These are phyloP conservation scores for Lepeophtheirus nordmannii DNA, from an alignment of 2,888 invertebrate genomes.

Conservation along the genomic window DNA sequence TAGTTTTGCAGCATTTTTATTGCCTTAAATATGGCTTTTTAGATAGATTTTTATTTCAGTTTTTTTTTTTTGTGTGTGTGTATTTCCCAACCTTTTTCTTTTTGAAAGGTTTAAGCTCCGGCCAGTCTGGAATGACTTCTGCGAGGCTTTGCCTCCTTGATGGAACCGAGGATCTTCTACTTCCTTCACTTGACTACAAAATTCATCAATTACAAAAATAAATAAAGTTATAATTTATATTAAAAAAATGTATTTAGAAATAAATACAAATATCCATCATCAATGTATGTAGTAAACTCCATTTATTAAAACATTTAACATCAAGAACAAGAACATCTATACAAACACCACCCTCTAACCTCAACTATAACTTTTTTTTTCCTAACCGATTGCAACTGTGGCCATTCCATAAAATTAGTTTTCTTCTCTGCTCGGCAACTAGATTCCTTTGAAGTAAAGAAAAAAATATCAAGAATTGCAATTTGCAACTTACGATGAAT, in stretches of 20 bases:
- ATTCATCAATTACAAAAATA: neutral
- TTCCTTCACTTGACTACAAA: neutral
- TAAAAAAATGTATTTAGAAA: too few relatives aligned
- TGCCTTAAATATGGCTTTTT: too few relatives aligned
- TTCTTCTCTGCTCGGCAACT: neutral
- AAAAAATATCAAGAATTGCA: too few relatives aligned
- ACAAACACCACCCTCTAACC: neutral
- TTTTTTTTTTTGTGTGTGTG: neutral
- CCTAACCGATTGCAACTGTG: neutral
- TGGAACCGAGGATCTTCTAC: conserved; percentile 31
- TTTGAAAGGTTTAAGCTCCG: conserved; percentile 58
- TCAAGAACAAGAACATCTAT: neutral
- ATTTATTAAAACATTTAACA: neutral
- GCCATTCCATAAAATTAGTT: neutral
- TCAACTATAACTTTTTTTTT: neutral
- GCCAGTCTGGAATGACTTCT: conserved; percentile 93
- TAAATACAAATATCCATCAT: too few relatives aligned
- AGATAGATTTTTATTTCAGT: neutral
- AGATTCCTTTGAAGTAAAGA: neutral
- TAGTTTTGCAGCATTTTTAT: too few relatives aligned
- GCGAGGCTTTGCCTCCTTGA: conserved; percentile 72
- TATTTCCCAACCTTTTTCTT: conserved; percentile 15
- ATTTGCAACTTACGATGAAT: too few relatives aligned
- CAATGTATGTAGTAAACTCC: neutral
- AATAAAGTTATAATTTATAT: too few relatives aligned